Percentiles rank a stretch among this genome's conserved stretches.
These are phyloP conservation scores for Melangyna quadrimaculata DNA, from an alignment of 2,888 invertebrate genomes.

Conservation along the genomic window DNA sequence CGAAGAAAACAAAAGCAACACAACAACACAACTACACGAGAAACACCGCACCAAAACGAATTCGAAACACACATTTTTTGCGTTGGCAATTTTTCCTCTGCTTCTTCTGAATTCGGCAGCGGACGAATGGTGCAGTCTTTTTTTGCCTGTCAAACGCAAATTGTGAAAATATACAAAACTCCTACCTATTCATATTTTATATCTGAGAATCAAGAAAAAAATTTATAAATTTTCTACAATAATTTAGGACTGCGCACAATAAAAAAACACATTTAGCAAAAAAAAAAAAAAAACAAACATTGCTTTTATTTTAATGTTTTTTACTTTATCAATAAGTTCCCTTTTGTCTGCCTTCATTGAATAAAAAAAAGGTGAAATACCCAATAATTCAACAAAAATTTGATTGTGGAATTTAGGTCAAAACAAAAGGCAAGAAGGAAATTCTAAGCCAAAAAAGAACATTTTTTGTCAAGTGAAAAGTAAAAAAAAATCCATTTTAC, in stretches of 20 bases:
- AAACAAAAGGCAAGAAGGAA: conserved; percentile 42
- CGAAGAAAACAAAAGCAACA: background rate
- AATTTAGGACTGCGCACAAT: conserved; percentile 26
- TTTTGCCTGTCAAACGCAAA: conserved; percentile 56
- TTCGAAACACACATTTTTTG: conserved; percentile 32
- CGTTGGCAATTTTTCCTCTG: conserved; percentile 44
- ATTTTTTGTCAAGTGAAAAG: conserved; percentile 16
- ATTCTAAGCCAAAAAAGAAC: conserved; percentile 1
- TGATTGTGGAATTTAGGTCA: conserved; percentile 61
- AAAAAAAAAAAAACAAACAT: background rate
- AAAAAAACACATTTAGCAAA: conserved; percentile 22
- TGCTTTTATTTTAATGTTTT: background rate
- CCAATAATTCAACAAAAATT: conserved; percentile 27
- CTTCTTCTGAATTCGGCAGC: conserved; percentile 23
- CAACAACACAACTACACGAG: too few species aligned
- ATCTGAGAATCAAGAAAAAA: background rate
- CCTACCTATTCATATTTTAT: background rate
- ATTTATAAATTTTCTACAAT: background rate
- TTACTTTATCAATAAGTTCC: background rate
- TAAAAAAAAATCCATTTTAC: background rate
- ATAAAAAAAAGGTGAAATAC: background rate
- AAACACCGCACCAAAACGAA: conserved; percentile 39
- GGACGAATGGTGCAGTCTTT: conserved; percentile 50
- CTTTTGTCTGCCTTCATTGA: background rate
- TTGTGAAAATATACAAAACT: conserved; percentile 25